Evolutionary conservation across 2,888 invertebrate species (phyloP).

Genomic region (Plutella xylostella): DNA sequence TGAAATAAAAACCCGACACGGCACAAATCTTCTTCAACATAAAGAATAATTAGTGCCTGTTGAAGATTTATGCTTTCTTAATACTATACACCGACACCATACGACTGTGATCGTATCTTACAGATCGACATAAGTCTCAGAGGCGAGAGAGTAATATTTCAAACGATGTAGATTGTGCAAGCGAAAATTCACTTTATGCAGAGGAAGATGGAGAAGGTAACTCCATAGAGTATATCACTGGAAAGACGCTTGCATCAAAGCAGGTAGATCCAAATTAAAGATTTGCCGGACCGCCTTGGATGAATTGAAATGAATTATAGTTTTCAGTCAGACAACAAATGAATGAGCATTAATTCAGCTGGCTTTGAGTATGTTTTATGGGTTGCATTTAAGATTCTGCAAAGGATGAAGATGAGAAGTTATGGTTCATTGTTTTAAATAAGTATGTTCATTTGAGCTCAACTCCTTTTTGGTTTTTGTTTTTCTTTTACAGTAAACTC

Average conservation of each 20-base stretch:
- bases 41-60: background rate
- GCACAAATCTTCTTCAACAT: background rate
- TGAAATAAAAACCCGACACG: slow-evolving; percentile 44
- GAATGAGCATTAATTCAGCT: slow-evolving; percentile 33
- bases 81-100: no score
- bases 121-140: no score
- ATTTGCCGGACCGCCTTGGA: background rate
- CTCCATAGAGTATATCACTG: no score
- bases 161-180: no score
- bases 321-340: slow-evolving; percentile 33
- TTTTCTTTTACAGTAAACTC: no score
- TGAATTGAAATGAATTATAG: slow-evolving; percentile 29
- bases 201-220: no score
- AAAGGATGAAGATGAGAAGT: background rate
- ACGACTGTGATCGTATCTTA: background rate
- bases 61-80: slow-evolving; percentile 1
- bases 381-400: background rate
- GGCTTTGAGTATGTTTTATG: slow-evolving; percentile 26
- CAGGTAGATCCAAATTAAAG: slow-evolving; percentile 2
- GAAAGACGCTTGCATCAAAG: background rate
- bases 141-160: no score
- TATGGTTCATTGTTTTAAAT: background rate
- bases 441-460: background rate
- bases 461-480: no score
- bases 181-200: no score